Evolutionary conservation across 2,888 invertebrate genomes (phyloP).

Genomic region (Drosophila koepferae): DNA sequence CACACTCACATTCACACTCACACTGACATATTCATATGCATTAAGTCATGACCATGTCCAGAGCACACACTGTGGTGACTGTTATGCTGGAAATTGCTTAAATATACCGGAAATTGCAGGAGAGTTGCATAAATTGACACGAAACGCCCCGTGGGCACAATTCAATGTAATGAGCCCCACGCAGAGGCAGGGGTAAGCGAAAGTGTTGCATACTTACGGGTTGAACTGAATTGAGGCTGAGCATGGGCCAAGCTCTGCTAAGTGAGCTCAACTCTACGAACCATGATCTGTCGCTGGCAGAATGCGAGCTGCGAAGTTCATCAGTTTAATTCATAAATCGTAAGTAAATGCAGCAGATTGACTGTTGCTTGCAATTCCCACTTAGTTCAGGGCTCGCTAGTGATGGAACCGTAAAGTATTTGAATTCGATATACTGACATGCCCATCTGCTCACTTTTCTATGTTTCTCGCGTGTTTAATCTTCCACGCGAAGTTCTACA

Average conservation of each 20-base stretch:
- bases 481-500: too few relatives aligned
- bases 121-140: conserved; percentile 83
- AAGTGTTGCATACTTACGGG: conserved; percentile 38
- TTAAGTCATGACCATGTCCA: conserved; percentile 61
- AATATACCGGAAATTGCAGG: conserved; percentile 79
- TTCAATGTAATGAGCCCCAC: conserved; percentile 64
- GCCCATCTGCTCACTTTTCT: too few relatives aligned
- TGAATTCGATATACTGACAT: too few relatives aligned
- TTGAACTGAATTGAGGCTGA: neutral
- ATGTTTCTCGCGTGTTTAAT: too few relatives aligned
- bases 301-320: neutral
- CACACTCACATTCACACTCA: conserved; percentile 8
- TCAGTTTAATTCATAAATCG: neutral
- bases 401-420: too few relatives aligned
- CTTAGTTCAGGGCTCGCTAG: too few relatives aligned
- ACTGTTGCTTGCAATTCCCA: neutral
- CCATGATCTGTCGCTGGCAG: neutral
- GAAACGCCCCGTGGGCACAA: conserved; percentile 82
- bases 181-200: conserved; percentile 33
- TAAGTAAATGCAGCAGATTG: neutral
- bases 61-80: conserved; percentile 32
- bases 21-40: conserved; percentile 63
- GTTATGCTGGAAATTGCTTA: conserved; percentile 78
- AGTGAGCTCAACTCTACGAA: neutral
- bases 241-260: neutral